Base-by-base conservation (phyloP, 2,888 invertebrate species). In the Rhyacophila evoluta region DNA sequence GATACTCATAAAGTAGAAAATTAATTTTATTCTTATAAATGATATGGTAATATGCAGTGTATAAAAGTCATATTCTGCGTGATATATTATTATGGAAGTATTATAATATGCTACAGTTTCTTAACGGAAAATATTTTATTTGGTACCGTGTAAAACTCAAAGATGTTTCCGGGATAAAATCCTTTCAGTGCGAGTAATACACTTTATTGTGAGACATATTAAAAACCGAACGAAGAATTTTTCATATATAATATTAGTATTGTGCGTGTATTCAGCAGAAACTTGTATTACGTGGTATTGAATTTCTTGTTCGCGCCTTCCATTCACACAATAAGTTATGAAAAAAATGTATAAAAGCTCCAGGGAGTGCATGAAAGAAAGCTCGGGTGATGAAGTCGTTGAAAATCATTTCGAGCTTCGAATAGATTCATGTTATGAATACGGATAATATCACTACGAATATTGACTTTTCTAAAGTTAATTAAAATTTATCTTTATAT, bases 161-260 rank as follows among this genome's bases (percentile, higher is more conserved):
- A 25, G 19, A 55, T 55, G 19, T 55, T 55, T 55, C 55, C 15
- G 10, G 25, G 19, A 55, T 19, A 19, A 55, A 55, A 55, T 55
- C 25, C 55, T 25, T 55, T 55, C 25, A 55, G 25, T 19, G 25
- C 19, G 25, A 55, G 55, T 55, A 55, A 55, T 55, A 55, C 19
- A 55, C 55, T 55, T 55, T 55, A 55, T 25, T 55, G 25, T 55
- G 19, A 55, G 55, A 55, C 55, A 25, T 55, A 55, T 55, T 55
- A 55, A 55, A 55, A 25, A 25, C 4, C 55, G 55, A 19, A 55
- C 15, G 6, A 55, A 55, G 25, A 55, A 55, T 55, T 55, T 55
- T 25, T 55, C 55, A 55, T 55, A 55, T 55, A 33, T 33, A 33
- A 33, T 33, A 55, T 19, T 55, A 19, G 6, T 55, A 55, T 55